Base-by-base conservation (phyloP, 2,888 invertebrate species). In the Chironomus tentans region DNA sequence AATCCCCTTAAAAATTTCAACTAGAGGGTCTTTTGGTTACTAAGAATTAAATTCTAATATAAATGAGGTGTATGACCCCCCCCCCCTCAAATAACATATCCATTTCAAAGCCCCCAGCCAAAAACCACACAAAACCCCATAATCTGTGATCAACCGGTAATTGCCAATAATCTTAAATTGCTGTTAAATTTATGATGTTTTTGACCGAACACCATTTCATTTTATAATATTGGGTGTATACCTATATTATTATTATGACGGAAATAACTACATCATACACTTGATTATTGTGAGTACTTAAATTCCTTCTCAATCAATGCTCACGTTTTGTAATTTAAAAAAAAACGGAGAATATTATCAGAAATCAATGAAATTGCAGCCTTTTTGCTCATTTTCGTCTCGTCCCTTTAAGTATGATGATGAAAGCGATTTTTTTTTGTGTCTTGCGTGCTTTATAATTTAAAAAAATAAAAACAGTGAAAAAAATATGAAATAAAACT, bases 171-270 rank as follows among this genome's bases (percentile, higher is more conserved):
- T 70, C 46, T 68, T 21, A 68, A 68, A 68, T 68, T 28, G 21
- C 47, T 70, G 48, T 18, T 70, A 70, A 70, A 70, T 70, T 46
- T 70, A 21, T 47, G 70, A 70, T 47, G 12, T 28, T 50, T 50
- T n/a, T 50, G 50, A 50, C 15, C 50, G n/a, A 50, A 50, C 13
- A 15, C 6, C 15, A 50, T 15, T 50, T 15, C n/a, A 4, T 62
- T 62, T 5, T 12, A 62, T 62, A 21, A 21, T 21, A 62, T 62
- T 12, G 15, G 21, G 21, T 62, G 62, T 62, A 21, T 18, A 18
- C 22, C 7, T 21, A 61, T 65, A 24, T 21, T 18, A 22, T 65
- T 24, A 56, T 56, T 56, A 56, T 56, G 56, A 56, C 56, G 56
- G 56, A 56, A 56, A 56, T 56, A 56, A 56, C 56, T 15, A 56